phyloP scores from a whole-genome alignment of 2,113 vertebrate genomes.

The Merops nubicus region DNA sequence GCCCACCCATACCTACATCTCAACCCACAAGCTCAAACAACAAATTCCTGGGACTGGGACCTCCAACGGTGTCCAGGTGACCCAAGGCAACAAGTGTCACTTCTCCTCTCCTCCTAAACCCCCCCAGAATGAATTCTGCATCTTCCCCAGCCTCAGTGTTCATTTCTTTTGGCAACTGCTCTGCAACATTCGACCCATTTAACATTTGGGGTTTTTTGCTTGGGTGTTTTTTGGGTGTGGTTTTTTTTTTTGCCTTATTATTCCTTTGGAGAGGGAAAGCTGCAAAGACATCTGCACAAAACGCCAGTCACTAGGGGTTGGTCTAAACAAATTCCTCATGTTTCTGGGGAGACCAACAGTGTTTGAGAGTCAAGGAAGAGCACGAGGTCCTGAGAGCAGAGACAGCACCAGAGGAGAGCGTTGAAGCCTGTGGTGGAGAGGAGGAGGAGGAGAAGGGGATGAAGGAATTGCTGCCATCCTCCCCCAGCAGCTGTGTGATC shows the following conservation, averaged over 20 bases:
- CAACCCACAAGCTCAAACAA: neutral
- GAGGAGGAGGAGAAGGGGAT: neutral
- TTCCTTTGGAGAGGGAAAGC: neutral
- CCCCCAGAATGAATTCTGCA: neutral
- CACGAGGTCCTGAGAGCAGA: neutral
- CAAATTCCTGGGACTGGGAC: neutral
- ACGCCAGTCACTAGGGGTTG: neutral
- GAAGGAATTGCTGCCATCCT: neutral
- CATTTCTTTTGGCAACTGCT: slow-evolving; percentile 1
- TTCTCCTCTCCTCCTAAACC: slow-evolving; percentile 11
- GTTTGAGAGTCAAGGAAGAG: neutral
- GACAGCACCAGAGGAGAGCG: neutral
- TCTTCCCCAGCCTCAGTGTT: neutral
- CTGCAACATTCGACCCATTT: neutral
- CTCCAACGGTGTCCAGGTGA: neutral
- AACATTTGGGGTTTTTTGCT: fast-evolving
- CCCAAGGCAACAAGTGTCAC: neutral
- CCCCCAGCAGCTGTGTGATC: neutral
- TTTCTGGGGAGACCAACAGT: neutral
- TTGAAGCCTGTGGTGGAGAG: neutral
- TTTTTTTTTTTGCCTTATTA: neutral
- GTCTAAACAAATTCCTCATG: neutral
- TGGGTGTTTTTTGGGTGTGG: neutral
- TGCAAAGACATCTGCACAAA: neutral
- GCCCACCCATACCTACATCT: neutral